A percentile compares a stretch with the other conserved stretches of the same genome.
Evolutionary conservation across 2,113 vertebrate species (phyloP).

Genomic region (Burhinus oedicnemus): DNA sequence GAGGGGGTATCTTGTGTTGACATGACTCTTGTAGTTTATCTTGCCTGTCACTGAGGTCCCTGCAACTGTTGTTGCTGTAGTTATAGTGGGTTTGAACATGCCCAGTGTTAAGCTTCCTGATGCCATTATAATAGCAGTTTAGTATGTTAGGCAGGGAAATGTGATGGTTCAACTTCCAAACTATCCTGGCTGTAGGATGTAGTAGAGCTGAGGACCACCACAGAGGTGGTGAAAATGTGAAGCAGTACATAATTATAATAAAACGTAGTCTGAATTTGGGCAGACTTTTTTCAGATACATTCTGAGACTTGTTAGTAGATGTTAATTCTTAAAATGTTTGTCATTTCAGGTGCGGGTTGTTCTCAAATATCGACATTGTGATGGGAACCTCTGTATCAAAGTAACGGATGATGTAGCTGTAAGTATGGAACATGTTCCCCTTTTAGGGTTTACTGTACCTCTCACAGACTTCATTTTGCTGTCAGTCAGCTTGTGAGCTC

Average conservation of each 20-base stretch:
- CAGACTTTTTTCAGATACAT: not conserved
- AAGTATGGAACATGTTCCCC: constrained; percentile 66
- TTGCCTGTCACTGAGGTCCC: not conserved
- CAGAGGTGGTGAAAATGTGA: not conserved
- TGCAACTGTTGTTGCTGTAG: not conserved
- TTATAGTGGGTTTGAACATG: not conserved
- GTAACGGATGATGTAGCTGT: constrained; percentile 96
- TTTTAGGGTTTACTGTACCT: not conserved
- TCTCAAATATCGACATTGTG: constrained; percentile 95
- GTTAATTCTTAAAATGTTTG: constrained; percentile 33
- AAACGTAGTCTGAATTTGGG: not conserved
- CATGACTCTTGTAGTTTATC: not conserved
- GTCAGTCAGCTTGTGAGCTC: not conserved
- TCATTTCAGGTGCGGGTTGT: constrained; percentile 91
- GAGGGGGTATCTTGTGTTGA: fast-evolving
- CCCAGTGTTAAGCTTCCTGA: not conserved
- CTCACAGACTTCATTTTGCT: not conserved
- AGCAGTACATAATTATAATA: not conserved
- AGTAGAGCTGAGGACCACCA: not conserved
- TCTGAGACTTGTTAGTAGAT: not conserved
- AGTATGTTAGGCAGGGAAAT: not conserved
- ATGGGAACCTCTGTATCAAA: constrained; percentile 95
- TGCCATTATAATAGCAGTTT: not conserved
- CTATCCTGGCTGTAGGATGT: not conserved
- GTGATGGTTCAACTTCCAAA: not conserved